Percentiles rank a stretch among this genome's conserved stretches.
These are phyloP conservation scores for Pseudomyrmex pallidus DNA, from an alignment of 1,140 invertebrate genomes.

Conservation along the genomic window DNA sequence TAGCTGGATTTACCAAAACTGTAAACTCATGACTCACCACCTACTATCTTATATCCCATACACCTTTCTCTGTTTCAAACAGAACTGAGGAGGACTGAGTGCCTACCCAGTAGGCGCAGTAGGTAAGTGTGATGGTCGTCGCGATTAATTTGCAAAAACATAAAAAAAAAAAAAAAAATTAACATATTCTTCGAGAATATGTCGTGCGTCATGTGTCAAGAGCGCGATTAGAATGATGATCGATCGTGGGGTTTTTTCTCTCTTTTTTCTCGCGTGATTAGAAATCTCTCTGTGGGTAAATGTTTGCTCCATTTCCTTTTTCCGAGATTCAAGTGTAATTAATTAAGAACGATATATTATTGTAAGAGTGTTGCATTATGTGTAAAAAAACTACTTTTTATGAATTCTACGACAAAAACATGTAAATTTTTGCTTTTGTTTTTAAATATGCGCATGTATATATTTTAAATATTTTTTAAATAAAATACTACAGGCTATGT, in stretches of 20 bases:
- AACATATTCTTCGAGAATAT: conserved; percentile 51
- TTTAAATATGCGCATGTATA: no score
- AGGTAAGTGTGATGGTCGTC: conserved; percentile 83
- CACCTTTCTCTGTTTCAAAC: conserved; percentile 85
- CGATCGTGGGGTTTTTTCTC: conserved; percentile 49
- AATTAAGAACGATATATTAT: background rate
- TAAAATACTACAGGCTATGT: no score
- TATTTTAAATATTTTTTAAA: no score
- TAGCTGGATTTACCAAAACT: conserved; percentile 72
- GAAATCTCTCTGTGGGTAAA: conserved; percentile 64
- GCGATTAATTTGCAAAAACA: conserved; percentile 79
- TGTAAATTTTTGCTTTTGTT: no score
- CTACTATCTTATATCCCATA: conserved; percentile 83
- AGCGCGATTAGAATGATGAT: conserved; percentile 20
- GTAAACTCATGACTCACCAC: conserved; percentile 78
- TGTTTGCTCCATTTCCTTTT: conserved; percentile 71
- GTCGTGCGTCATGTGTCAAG: conserved; percentile 1
- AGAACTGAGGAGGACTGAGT: conserved; percentile 84
- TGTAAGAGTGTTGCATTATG: no score
- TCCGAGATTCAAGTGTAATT: background rate
- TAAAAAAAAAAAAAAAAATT: conserved; percentile 14
- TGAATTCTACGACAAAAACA: no score
- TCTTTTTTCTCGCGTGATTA: conserved; percentile 53
- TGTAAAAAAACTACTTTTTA: no score
- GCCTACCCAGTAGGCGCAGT: conserved; percentile 83